phyloP scores from a whole-genome alignment of 2,888 invertebrate genomes.

The Perithous albicinctus region DNA sequence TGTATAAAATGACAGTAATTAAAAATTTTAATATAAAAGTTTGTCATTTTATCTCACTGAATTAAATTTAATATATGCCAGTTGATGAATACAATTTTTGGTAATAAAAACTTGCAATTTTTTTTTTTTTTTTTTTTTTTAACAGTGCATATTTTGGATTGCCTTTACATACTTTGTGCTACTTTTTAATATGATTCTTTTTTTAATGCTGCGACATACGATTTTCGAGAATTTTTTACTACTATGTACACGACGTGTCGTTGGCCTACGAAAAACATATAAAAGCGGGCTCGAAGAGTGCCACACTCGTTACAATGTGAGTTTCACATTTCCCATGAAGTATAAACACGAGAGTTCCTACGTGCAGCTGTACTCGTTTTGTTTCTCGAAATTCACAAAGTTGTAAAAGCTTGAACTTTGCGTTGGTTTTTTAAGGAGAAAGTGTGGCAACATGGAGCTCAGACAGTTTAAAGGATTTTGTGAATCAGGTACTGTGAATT shows the following conservation, averaged over 20 bases:
- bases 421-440: not conserved
- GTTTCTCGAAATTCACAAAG: not conserved
- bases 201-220: too few species aligned
- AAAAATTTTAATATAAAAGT: too few species aligned
- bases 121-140: too few species aligned
- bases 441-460: not conserved
- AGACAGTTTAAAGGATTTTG: not conserved
- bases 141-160: too few species aligned
- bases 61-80: too few species aligned
- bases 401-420: not conserved
- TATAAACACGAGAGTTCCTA: not conserved
- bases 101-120: too few species aligned
- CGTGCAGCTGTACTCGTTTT: not conserved
- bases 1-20: too few species aligned
- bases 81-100: too few species aligned
- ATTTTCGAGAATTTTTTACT: slow-evolving; percentile 24
- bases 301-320: not conserved
- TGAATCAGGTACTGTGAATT: too few species aligned
- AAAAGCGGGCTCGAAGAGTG: not conserved
- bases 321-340: slow-evolving; percentile 26
- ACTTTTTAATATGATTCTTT: not conserved
- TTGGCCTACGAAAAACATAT: slow-evolving; percentile 28
- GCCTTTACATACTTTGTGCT: not conserved
- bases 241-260: not conserved
- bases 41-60: too few species aligned